Conservation (phyloP, 2,113 vertebrate species). For the Notothenia rossii region DNA sequence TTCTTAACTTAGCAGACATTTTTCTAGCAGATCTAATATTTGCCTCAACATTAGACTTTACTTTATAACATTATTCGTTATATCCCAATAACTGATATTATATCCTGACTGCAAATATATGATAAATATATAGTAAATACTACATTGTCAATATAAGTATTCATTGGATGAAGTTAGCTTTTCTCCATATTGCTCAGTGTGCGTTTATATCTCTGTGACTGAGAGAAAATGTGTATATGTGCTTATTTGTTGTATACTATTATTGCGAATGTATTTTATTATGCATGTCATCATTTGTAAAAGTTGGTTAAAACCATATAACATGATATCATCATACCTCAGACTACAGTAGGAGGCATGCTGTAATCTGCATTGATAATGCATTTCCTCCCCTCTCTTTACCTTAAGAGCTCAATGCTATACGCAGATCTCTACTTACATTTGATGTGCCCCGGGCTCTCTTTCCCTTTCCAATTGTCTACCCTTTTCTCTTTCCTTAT, state of each 20-base stretch:
- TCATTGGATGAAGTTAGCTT: too few species aligned
- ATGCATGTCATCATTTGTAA: neutral
- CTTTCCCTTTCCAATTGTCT: neutral
- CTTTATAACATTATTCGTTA: too few species aligned
- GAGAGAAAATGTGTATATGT: too few species aligned
- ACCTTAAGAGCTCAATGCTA: neutral
- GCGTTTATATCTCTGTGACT: too few species aligned
- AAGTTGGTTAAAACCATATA: neutral
- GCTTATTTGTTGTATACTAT: neutral
- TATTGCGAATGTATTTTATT: neutral
- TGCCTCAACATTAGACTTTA: too few species aligned
- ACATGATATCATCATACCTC: neutral
- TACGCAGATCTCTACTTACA: constrained; percentile 14
- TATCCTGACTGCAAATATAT: too few species aligned
- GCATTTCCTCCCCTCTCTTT: constrained; percentile 35
- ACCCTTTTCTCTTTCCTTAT: neutral
- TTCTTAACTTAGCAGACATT: too few species aligned
- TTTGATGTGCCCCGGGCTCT: neutral
- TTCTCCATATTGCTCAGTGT: too few species aligned
- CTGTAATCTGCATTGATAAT: constrained; percentile 61
- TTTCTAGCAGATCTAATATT: too few species aligned
- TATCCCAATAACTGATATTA: too few species aligned
- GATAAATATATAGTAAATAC: too few species aligned
- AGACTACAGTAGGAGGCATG: constrained; percentile 12
- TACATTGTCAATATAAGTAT: too few species aligned